A percentile compares a stretch with the other conserved stretches of the same genome.
Conservation (phyloP, 2,113 vertebrate species). For the Cyprinus carpio region DNA sequence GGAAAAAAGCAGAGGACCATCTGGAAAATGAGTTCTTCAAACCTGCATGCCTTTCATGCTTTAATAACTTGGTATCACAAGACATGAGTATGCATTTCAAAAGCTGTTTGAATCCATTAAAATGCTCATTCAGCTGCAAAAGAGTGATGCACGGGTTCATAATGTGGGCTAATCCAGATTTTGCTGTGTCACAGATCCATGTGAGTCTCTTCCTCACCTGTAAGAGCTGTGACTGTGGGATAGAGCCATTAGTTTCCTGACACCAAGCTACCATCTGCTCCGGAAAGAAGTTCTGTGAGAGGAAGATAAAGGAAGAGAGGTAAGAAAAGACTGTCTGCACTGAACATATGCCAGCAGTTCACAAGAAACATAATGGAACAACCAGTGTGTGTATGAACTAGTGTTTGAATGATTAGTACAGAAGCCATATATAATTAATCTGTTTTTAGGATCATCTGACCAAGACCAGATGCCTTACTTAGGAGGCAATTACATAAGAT, state of each 20-base stretch:
- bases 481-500: neutral
- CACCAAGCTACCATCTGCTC: conserved; percentile 98
- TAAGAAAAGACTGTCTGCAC: neutral
- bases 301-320: conserved; percentile 45
- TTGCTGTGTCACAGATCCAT: neutral
- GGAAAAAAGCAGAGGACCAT: conserved; percentile 14
- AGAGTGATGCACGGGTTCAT: neutral
- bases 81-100: neutral
- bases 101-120: neutral
- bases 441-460: neutral
- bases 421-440: neutral
- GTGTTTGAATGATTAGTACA: neutral
- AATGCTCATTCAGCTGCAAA: neutral
- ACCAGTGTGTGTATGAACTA: neutral
- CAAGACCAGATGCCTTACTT: neutral
- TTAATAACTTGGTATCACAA: conserved; percentile 16
- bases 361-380: neutral
- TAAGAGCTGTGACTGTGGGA: conserved; percentile 89
- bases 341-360: neutral
- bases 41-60: conserved; percentile 21
- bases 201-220: conserved; percentile 77
- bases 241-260: conserved; percentile 88
- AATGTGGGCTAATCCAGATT: conserved; percentile 11
- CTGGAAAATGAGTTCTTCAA: conserved; percentile 40
- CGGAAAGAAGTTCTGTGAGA: conserved; percentile 91